Percentiles rank a stretch among this genome's conserved stretches.
phyloP scores from a whole-genome alignment of 2,797 vertebrate species.

The Basileuterus tristriatus region DNA sequence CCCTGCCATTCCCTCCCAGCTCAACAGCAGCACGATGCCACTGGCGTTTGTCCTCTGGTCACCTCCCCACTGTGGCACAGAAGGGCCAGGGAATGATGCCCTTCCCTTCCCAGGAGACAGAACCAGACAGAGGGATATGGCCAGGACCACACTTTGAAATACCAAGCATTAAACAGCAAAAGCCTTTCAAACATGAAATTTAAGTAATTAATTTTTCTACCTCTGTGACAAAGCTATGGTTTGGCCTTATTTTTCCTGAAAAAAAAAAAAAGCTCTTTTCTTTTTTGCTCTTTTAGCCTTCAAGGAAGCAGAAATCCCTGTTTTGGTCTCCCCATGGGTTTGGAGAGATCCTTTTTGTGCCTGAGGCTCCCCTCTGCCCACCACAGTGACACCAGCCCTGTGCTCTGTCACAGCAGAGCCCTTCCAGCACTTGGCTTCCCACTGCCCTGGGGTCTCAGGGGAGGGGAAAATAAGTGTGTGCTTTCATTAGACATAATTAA shows the following conservation, averaged over 20 bases:
- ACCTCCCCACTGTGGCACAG: neutral
- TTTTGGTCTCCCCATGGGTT: neutral
- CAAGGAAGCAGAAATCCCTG: neutral
- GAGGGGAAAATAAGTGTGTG: neutral
- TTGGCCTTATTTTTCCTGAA: neutral
- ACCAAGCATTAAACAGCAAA: neutral
- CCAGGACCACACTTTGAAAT: neutral
- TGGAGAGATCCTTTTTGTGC: neutral
- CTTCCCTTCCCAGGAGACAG: neutral
- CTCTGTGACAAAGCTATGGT: rapidly evolving
- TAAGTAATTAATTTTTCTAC: neutral
- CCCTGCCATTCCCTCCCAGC: neutral
- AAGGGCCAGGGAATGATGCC: neutral
- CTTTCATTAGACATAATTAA: neutral
- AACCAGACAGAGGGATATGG: rapidly evolving
- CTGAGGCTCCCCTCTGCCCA: neutral
- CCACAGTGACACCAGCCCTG: neutral
- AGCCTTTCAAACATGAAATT: neutral
- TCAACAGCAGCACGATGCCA: neutral
- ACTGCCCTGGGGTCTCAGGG: neutral
- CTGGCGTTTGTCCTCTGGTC: neutral
- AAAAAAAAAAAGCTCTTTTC: neutral
- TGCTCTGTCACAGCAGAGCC: neutral
- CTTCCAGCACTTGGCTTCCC: neutral
- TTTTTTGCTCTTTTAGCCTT: neutral